Evolutionary conservation across 1,140 invertebrate genomes (phyloP).

Genomic region (Semibalanus balanoides): DNA sequence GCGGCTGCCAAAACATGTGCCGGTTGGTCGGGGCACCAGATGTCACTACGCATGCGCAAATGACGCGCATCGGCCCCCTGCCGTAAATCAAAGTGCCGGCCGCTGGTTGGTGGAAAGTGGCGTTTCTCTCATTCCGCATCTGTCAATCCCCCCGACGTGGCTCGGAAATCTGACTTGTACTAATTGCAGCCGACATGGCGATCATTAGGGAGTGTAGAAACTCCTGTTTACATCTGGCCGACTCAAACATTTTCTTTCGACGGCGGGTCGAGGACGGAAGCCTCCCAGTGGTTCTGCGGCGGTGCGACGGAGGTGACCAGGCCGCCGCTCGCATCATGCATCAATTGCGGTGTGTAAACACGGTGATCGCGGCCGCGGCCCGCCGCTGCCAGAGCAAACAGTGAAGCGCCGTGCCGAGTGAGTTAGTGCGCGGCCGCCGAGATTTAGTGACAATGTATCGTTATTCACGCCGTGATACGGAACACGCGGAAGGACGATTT

Average conservation of each 20-base stretch:
- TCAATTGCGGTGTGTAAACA: background rate
- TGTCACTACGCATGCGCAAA: constrained; percentile 1
- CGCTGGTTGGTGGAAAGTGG: background rate
- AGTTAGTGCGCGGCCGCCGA: background rate
- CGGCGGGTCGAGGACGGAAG: background rate
- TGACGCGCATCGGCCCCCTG: background rate
- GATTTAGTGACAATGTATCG: constrained; percentile 2
- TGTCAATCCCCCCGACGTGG: background rate
- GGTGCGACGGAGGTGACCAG: background rate
- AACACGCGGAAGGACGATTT: background rate
- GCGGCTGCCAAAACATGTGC: background rate
- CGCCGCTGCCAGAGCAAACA: background rate
- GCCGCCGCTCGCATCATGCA: background rate
- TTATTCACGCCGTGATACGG: background rate
- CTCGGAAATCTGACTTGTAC: background rate
- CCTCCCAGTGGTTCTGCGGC: background rate
- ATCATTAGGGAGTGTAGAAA: background rate
- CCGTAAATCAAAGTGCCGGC: background rate
- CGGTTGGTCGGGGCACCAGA: background rate
- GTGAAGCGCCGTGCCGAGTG: background rate
- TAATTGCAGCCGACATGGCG: background rate
- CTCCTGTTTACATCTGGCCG: background rate
- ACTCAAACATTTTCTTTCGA: background rate
- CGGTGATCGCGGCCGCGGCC: background rate
- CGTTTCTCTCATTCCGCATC: background rate